Evolutionary conservation across 1,140 invertebrate species (phyloP), one percentile per base, ranked within the genome.

Genomic region (Drosophila micromelanica): DNA sequence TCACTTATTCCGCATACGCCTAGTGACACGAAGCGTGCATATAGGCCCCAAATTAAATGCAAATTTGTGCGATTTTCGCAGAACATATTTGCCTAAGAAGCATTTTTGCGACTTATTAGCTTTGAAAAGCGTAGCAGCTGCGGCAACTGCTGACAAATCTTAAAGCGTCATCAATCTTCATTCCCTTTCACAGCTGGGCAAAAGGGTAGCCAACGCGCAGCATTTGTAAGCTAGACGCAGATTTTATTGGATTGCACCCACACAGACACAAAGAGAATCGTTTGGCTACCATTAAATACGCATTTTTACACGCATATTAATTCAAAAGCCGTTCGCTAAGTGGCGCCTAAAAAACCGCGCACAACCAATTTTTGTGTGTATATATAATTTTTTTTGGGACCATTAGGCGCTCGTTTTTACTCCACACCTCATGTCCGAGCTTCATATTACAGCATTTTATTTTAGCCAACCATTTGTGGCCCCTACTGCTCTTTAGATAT

Each of bases 91-190:
- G 40, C 62, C 60, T 54, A 43, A 55, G 38, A 61, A 64, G 73
- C 65, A 82, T 76, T 87, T 80, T 76, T 77, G 76, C 56, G 76
- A 76, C 73, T 80, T 87, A 87, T 87, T 89, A 84, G 77, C 73
- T 80, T 61, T 51, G 60, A 37, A 13, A 27, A 6, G n/a, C 27
- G 32, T 11, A 13, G 30, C 20, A 46, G 52, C 55, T 49, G 74
- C 11, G 57, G 42, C 43, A 63, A 32, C 73, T 43, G 64, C 78
- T 79, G 75, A 71, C 64, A 82, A 87, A 78, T 82, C 54, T 72
- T 30, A 49, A 73, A 63, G 60, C 69, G 49, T 80, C 82, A 87
- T 87, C 82, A 87, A 87, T 87, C 82, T 89, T 82, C 84, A 79
- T 76, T 86, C 59, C 9, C 49, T 32, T 59, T 45, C 61, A 65